These are phyloP conservation scores for Koerneria pararmatus DNA, from an alignment of 2,888 invertebrate species.

Conservation along the genomic window DNA sequence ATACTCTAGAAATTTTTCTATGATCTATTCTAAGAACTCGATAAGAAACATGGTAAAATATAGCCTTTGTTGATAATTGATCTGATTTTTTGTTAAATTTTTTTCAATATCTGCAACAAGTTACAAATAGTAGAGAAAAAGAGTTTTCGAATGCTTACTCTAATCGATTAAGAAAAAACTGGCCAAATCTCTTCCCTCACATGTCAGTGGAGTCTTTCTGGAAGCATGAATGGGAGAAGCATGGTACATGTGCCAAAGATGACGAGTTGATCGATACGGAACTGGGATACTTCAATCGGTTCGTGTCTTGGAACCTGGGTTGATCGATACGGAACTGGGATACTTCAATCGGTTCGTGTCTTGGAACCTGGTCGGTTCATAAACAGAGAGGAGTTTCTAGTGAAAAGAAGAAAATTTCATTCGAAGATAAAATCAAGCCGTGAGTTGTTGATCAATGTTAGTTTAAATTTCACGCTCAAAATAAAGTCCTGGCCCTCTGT, in stretches of 20 bases:
- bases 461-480: neutral
- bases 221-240: slow-evolving; percentile 23
- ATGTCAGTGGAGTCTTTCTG: slow-evolving; percentile 15
- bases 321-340: slow-evolving; percentile 8
- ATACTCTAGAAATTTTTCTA: too few relatives aligned
- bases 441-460: too few relatives aligned
- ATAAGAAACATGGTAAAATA: too few relatives aligned
- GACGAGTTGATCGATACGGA: slow-evolving; percentile 9
- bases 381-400: neutral
- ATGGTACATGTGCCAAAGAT: slow-evolving; percentile 15
- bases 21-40: too few relatives aligned
- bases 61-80: too few relatives aligned
- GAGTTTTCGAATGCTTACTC: too few relatives aligned
- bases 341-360: slow-evolving; percentile 20
- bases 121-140: too few relatives aligned
- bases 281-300: slow-evolving; percentile 19
- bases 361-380: neutral
- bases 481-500: neutral
- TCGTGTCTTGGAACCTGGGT: slow-evolving; percentile 1
- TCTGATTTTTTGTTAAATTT: too few relatives aligned
- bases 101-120: too few relatives aligned
- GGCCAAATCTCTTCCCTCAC: slow-evolving; percentile 22
- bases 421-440: neutral
- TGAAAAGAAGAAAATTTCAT: neutral
- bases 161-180: slow-evolving; percentile 15